Evolutionary conservation across 1,140 invertebrate genomes (phyloP), one percentile per base, ranked within the genome.

Genomic region (Phthorimaea operculella): DNA sequence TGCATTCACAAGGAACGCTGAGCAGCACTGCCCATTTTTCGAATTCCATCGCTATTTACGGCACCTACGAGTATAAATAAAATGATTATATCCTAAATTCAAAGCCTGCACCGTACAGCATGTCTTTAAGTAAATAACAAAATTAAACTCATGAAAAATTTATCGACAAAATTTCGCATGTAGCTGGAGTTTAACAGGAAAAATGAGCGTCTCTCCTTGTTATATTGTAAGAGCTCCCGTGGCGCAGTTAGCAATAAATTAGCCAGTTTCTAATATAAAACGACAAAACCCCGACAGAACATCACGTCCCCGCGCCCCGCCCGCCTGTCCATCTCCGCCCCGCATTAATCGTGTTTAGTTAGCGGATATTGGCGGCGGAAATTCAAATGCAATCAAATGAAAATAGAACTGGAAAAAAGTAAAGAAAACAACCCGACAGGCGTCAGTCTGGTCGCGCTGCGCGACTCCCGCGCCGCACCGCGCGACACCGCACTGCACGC

Each of bases 321-420:
- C 77, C 71, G 74, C 66, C 78, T 80, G 76, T 83, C 82, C 79
- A 76, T 79, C 76, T 82, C 70, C 77, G 70, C 73, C 68, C 72
- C 76, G 76, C 85, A 85, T 86, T 86, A 87, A 86, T 86, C 85
- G 83, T 86, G 85, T 87, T 87, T 86, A 86, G 85, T 86, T 86
- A 87, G 83, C 81, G 82, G 83, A 86, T 86, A 87, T 87, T 78
- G 83, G 82, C 83, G 85, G 76, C 76, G 80, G 83, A 87, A 86
- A 86, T 86, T 85, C 83, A 83, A 86, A 86, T 87, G 83, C 84
- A 86, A 86, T 87, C 83, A 86, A 87, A 87, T 85, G 82, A 85
- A 85, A 85, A 85, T 83, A 85, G 80, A 78, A 83, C 79, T 78
- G 68, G 73, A 79, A 83, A 64, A 83, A 85, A 82, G 70, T 68